Evolutionary conservation across 2,113 vertebrate species (phyloP).

Genomic region (Rhodinocichla rosea): DNA sequence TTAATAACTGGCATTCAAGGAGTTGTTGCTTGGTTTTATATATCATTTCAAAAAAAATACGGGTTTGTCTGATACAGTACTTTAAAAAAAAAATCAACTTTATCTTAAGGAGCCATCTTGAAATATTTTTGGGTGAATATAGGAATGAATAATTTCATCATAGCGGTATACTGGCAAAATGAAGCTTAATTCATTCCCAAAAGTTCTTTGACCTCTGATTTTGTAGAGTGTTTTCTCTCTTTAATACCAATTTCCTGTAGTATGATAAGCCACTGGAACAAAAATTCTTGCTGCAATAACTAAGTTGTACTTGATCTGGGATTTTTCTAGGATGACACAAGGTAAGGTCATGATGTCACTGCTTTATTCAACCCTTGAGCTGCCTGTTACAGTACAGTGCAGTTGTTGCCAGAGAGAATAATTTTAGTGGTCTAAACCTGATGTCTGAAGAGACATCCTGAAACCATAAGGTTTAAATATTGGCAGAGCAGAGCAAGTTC

Average conservation of each 20-base stretch:
- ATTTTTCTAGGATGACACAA: slow-evolving; percentile 38
- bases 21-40: not conserved
- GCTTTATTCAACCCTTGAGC: slow-evolving; percentile 36
- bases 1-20: not conserved
- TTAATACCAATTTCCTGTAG: not conserved
- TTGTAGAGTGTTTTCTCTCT: not conserved
- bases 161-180: not conserved
- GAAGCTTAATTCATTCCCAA: not conserved
- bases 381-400: slow-evolving; percentile 10
- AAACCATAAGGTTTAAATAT: not conserved
- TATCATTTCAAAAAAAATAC: not conserved
- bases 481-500: slow-evolving; percentile 8
- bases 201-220: not conserved
- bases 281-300: not conserved
- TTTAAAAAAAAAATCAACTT: not conserved
- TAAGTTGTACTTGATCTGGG: slow-evolving; percentile 21
- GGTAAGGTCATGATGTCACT: not conserved
- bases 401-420: not conserved
- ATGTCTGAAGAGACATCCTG: slow-evolving; percentile 16
- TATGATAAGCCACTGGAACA: not conserved
- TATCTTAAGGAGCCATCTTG: not conserved
- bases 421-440: not conserved
- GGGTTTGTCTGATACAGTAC: not conserved
- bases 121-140: not conserved
- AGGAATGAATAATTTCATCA: not conserved